phyloP scores from a whole-genome alignment of 2,888 invertebrate genomes.

The Urechis unicinctus region DNA sequence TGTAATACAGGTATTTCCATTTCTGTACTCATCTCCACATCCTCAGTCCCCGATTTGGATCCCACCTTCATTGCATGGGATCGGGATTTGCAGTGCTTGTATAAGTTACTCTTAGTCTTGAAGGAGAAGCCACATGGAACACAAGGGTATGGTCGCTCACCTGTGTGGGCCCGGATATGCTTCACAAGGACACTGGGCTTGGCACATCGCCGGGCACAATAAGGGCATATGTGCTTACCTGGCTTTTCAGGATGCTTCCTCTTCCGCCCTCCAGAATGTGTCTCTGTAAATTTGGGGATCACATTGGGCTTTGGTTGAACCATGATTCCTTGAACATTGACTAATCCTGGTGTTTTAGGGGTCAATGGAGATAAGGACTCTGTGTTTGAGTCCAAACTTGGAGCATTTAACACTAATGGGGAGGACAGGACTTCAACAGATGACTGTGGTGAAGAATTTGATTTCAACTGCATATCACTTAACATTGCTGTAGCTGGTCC shows the following conservation, averaged over 20 bases:
- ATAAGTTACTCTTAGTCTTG: conserved; percentile 87
- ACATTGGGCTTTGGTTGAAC: too few species aligned
- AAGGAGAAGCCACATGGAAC: conserved; percentile 83
- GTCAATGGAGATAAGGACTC: too few species aligned
- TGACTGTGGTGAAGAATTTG: too few species aligned
- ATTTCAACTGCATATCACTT: too few species aligned
- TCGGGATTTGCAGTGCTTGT: conserved; percentile 71
- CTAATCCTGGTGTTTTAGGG: not conserved
- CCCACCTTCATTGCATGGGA: conserved; percentile 28
- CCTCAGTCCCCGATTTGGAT: not conserved
- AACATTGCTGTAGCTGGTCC: too few species aligned
- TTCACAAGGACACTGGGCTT: conserved; percentile 90
- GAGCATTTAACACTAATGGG: too few species aligned
- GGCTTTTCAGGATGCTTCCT: conserved; percentile 30
- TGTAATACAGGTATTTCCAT: not conserved
- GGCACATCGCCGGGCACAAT: conserved; percentile 81
- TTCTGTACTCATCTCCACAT: not conserved
- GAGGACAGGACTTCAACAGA: not conserved
- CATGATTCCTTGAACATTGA: too few species aligned
- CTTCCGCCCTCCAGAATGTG: conserved; percentile 24
- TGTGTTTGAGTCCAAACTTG: too few species aligned
- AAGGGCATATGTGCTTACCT: conserved; percentile 77
- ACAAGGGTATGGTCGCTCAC: conserved; percentile 87
- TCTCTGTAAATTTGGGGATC: too few species aligned
- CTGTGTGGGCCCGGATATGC: conserved; percentile 88